A percentile compares a stretch with the other conserved stretches of the same genome.
phyloP scores from a whole-genome alignment of 2,113 vertebrate genomes.

The Pterophyllum scalare region DNA sequence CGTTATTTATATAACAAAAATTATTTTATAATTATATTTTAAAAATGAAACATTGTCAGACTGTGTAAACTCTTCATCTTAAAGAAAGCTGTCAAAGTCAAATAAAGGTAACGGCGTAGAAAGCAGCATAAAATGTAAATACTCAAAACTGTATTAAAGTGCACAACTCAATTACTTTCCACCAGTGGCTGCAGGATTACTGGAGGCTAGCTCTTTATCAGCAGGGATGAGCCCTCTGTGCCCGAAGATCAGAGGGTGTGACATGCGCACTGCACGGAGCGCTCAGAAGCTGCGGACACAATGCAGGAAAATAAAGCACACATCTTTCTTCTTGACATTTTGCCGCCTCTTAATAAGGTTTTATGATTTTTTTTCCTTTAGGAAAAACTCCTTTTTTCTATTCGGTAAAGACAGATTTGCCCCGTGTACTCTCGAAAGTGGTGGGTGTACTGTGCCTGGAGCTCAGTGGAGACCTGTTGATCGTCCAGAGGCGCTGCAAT shows the following conservation, averaged over 20 bases:
- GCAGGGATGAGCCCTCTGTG: slow-evolving; percentile 60
- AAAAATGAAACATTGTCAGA: neutral
- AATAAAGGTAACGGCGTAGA: neutral
- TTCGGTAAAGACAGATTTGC: neutral
- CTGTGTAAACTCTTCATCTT: neutral
- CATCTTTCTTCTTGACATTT: slow-evolving; percentile 18
- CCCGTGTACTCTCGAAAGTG: slow-evolving; percentile 20
- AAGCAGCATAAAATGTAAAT: neutral
- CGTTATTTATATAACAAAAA: neutral
- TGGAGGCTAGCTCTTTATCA: neutral
- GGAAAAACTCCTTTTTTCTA: slow-evolving; percentile 4
- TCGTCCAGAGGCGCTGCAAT: slow-evolving; percentile 51
- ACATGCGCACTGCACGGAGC: slow-evolving; percentile 72
- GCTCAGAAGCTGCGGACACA: slow-evolving; percentile 40
- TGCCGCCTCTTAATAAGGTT: neutral
- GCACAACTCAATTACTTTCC: neutral
- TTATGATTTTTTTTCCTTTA: slow-evolving; percentile 18
- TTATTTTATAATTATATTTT: neutral
- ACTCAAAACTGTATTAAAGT: neutral
- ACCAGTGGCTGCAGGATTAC: slow-evolving; percentile 30
- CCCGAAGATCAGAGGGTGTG: slow-evolving; percentile 68
- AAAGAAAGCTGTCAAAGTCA: neutral
- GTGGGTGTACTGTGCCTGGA: neutral
- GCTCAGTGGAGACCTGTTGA: slow-evolving; percentile 74
- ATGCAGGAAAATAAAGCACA: slow-evolving; percentile 40